Evolutionary conservation across 2,888 invertebrate genomes (phyloP).

Genomic region (Ormia ochracea): DNA sequence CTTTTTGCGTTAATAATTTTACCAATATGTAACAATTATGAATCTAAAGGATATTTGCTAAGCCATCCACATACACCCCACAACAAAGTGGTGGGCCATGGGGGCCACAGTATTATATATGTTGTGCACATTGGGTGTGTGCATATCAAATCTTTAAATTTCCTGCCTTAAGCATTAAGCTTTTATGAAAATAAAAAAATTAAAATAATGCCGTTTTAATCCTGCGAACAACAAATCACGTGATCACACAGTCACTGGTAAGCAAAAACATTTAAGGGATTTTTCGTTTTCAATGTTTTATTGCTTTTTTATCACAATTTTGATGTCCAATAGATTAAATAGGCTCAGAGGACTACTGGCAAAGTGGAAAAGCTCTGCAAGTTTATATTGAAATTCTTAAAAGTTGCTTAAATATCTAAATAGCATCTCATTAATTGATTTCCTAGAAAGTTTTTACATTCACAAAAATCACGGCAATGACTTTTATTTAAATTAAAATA

Average conservation of each 20-base stretch:
- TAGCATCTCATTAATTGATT: too few relatives aligned
- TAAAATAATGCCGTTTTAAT: conserved; percentile 58
- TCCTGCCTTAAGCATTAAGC: conserved; percentile 51
- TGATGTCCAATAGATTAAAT: too few relatives aligned
- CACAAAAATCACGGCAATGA: too few relatives aligned
- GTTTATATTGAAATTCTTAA: too few relatives aligned
- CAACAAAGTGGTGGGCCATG: conserved; percentile 28
- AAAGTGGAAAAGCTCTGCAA: too few relatives aligned
- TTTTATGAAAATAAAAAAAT: conserved; percentile 49
- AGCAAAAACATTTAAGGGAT: neutral
- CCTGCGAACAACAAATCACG: conserved; percentile 20
- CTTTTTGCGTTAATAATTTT: neutral
- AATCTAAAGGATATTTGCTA: neutral
- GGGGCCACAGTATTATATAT: neutral
- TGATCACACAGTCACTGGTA: neutral
- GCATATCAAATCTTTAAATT: conserved; percentile 1
- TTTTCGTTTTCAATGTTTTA: neutral
- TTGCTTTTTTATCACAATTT: too few relatives aligned
- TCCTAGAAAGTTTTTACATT: too few relatives aligned
- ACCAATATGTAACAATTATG: conserved; percentile 13
- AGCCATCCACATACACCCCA: neutral
- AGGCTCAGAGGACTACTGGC: too few relatives aligned
- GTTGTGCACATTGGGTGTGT: neutral
- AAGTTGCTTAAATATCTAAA: too few relatives aligned
- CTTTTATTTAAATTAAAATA: too few relatives aligned